A percentile compares a stretch with the other conserved stretches of the same genome.
Evolutionary conservation across 2,113 vertebrate genomes (phyloP).

Genomic region (Chloebia gouldiae): DNA sequence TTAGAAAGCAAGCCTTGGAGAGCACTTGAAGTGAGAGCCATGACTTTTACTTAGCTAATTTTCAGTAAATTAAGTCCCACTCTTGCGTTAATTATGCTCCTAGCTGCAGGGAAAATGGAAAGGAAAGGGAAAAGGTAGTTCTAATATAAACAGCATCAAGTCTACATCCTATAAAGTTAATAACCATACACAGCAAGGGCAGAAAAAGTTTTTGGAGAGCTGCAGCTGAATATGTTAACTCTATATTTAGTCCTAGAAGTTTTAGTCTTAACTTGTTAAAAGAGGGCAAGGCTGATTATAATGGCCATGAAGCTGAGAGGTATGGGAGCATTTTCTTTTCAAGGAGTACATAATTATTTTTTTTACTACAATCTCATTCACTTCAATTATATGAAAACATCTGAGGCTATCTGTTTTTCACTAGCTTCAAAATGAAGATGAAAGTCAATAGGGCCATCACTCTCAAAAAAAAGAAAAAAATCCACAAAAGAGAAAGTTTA

Average conservation of each 20-base stretch:
- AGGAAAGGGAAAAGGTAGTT: neutral
- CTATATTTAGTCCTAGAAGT: neutral
- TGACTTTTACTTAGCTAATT: slow-evolving; percentile 12
- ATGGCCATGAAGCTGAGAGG: neutral
- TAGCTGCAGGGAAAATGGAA: neutral
- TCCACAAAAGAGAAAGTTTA: neutral
- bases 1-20: neutral
- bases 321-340: neutral
- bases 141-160: neutral
- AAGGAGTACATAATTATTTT: neutral
- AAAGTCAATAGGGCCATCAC: neutral
- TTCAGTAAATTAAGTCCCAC: neutral
- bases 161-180: neutral
- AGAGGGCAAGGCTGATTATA: neutral
- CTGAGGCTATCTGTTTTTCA: neutral
- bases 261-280: neutral
- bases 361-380: neutral
- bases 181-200: neutral
- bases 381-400: neutral
- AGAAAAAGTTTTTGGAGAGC: neutral
- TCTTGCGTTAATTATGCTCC: neutral
- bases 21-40: neutral
- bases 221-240: neutral
- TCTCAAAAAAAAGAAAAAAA: neutral
- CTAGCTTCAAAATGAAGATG: neutral